Evolutionary conservation across 2,888 invertebrate genomes (phyloP), one percentile per base, ranked within the genome.

Genomic region (Tetramorium bicarinatum): DNA sequence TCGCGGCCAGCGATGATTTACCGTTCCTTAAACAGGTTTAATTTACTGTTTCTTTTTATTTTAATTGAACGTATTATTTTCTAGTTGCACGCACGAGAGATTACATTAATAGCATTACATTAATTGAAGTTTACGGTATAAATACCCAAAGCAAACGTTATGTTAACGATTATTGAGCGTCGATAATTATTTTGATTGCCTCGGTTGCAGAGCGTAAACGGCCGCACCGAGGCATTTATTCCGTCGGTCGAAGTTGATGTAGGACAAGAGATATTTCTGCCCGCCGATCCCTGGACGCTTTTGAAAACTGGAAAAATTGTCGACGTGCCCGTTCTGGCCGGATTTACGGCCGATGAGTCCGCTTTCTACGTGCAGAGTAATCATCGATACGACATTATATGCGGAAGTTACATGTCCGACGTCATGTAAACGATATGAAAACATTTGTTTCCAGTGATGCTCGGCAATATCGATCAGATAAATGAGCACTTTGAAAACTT

Each of bases 221-320:
- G 94, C 4, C 89, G 84, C 2, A 44, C 87, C 47, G 7, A 83
- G 25, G 87, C 89, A 13, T 94, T 94, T 69, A 47, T 91, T 9
- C 94, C 94, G 47, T 89, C 92, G 3, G 85, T 94, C 0, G 94
- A 94, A 74, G 85, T 85, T 9, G 88, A 94, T 47, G 77, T 92
- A 3, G 94, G 94, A 6, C 92, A 93, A 71, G 92, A 94, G 66
- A 74, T 92, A 49, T 94, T 94, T 81, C 82, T 94, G 38, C 87
- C 93, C 9, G 85, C 84, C 3, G 92, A 93, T 90, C 94, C 94
- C 15, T 94, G 94, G 94, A 89, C 90, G 9, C 79, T 94, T n/a
- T 25, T 94, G 0, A 94, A 93, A 86, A 84, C 92, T 4, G 93
- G 93, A 61, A 90, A 91, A 87, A 87, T 94, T 6, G 87, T 91